Evolutionary conservation across 2,113 vertebrate genomes (phyloP).

Genomic region (Octodon degus): DNA sequence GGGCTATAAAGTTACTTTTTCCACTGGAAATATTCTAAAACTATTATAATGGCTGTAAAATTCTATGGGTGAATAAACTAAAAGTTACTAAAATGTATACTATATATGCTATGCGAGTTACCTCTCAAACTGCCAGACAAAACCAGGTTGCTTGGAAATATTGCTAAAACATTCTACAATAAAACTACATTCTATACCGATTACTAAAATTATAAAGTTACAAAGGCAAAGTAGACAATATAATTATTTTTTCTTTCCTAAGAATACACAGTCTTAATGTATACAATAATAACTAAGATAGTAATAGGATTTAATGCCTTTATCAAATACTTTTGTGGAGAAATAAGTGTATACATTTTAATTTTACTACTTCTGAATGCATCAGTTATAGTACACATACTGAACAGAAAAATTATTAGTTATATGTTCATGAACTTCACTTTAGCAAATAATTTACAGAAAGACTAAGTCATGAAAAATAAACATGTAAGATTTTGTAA

Average conservation of each 20-base stretch:
- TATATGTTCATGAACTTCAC: neutral
- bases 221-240: neutral
- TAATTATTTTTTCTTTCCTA: neutral
- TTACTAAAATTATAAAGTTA: neutral
- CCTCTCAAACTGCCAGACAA: neutral
- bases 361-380: neutral
- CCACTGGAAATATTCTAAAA: neutral
- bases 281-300: neutral
- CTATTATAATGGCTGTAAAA: neutral
- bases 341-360: neutral
- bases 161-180: neutral
- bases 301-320: neutral
- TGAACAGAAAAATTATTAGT: neutral
- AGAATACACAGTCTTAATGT: neutral
- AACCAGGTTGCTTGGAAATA: neutral
- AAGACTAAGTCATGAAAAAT: neutral
- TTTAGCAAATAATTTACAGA: neutral
- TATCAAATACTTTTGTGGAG: neutral
- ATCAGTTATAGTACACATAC: neutral
- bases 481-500: neutral
- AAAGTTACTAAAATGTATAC: neutral
- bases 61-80: neutral
- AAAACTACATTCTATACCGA: neutral
- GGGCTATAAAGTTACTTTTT: neutral
- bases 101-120: neutral